Conservation (phyloP, 2,888 invertebrate species). For the Tineola bisselliella region DNA sequence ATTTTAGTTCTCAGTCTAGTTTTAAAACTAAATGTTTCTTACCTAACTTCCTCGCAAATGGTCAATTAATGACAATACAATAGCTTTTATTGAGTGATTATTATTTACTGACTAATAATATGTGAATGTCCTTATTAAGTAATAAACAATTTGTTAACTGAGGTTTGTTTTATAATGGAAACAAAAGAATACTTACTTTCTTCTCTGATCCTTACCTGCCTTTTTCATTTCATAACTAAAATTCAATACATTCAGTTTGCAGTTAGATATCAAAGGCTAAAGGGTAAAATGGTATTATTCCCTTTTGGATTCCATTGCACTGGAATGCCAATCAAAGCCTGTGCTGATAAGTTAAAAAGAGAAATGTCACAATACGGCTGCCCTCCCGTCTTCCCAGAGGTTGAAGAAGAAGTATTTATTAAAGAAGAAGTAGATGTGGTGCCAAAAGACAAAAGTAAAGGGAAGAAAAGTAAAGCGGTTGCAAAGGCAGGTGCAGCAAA, state of each 20-base stretch:
- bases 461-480: conserved; percentile 94
- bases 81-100: too few species aligned
- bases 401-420: conserved; percentile 51
- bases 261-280: conserved; percentile 88
- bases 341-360: conserved; percentile 95
- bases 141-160: too few species aligned
- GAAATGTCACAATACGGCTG: conserved; percentile 93
- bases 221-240: too few species aligned
- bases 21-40: too few species aligned
- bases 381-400: conserved; percentile 89
- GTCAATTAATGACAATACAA: too few species aligned
- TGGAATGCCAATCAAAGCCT: conserved; percentile 99
- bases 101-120: too few species aligned
- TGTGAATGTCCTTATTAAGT: too few species aligned
- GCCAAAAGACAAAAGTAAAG: conserved; percentile 75
- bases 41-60: too few species aligned
- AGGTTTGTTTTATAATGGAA: too few species aligned
- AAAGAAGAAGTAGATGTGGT: conserved; percentile 66
- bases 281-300: conserved; percentile 91
- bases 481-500: conserved; percentile 91
- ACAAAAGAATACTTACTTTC: too few species aligned
- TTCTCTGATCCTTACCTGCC: too few species aligned
- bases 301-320: conserved; percentile 99
- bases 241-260: conserved; percentile 88
- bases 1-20: too few species aligned